Evolutionary conservation across 2,113 vertebrate genomes (phyloP), one percentile per base, ranked within the genome.

Genomic region (Microcebus lehilahytsara): DNA sequence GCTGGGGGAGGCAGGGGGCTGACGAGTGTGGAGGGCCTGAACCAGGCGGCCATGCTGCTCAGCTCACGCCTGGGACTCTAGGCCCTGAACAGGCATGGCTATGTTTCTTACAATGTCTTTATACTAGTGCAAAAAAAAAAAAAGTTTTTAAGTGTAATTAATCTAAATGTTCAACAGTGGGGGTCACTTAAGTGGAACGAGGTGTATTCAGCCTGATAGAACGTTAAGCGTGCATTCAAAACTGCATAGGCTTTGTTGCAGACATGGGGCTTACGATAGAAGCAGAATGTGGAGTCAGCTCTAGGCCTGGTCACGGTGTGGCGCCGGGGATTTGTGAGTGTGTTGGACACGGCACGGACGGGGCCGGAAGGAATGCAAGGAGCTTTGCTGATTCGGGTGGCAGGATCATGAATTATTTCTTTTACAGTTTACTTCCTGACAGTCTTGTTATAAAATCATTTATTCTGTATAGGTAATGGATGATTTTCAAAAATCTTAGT

Each of bases 301-400:
- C 62, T 42, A 4, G 23, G 87, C 56, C 2, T 4, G 14, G 42
- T 2, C 10, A 1, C 0, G 25, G 46, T 49, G 46, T 9, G 46
- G 51, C 0, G 4, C 16, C 23, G 2, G 1, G 56, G 74, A 53
- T 37, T 13, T 30, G 2, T 23, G 46, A 49, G 42, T 62, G 27
- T 16, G n/a, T 9, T 9, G n/a, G 56, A 23, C 14, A 13, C 0
- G 9, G 10, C 0, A 1, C 17, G 62, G 19, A 2, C 27, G 1
- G 30, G 37, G 27, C 3, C 2, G 69, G 77, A 27, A n/a, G 30
- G 46, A 34, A 37, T 37, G 56, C 2, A 23, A 77, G 51, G 37
- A 11, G 12, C 51, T 72, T n/a, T 6, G 2, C 1, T 10, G 42
- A 22, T 3, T 25, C 10, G 37, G 34, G 37, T 19, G 27, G 30